A percentile compares a stretch with the other conserved stretches of the same genome.
Evolutionary conservation across 2,113 vertebrate genomes (phyloP).

Genomic region (Crotalus horridus): DNA sequence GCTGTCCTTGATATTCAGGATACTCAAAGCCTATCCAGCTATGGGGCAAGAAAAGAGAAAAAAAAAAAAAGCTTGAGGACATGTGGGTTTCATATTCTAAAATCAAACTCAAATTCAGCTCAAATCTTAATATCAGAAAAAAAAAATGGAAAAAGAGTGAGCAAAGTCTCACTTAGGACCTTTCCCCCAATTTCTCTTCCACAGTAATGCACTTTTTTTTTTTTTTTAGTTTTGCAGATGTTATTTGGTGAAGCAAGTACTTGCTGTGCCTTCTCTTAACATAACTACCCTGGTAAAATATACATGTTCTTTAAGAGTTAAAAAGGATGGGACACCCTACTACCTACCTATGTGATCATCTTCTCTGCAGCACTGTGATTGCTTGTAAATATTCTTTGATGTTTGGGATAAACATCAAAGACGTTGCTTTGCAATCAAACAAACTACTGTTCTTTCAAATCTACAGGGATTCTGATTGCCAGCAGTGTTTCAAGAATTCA

Average conservation of each 20-base stretch:
- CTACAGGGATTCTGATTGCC: neutral
- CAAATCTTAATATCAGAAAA: neutral
- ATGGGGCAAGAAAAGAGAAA: constrained; percentile 22
- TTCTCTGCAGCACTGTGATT: neutral
- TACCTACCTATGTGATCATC: neutral
- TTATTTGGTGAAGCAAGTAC: neutral
- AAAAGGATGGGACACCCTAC: neutral
- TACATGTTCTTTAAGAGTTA: neutral
- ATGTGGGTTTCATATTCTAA: neutral
- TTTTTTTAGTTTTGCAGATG: neutral
- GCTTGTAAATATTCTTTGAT: neutral
- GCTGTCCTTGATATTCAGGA: constrained; percentile 94
- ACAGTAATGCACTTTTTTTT: neutral
- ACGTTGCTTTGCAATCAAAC: neutral
- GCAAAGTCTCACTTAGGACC: neutral
- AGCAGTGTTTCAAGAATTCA: neutral
- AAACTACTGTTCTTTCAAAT: neutral
- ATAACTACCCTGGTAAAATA: neutral
- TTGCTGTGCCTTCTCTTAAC: neutral
- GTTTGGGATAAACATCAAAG: neutral
- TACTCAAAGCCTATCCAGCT: constrained; percentile 95
- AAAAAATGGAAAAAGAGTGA: neutral
- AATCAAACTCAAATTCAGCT: neutral
- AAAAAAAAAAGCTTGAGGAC: too few species aligned
- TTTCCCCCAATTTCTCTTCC: neutral